Evolutionary conservation across 1,140 invertebrate species (phyloP).

Genomic region (Nilaparvata lugens): DNA sequence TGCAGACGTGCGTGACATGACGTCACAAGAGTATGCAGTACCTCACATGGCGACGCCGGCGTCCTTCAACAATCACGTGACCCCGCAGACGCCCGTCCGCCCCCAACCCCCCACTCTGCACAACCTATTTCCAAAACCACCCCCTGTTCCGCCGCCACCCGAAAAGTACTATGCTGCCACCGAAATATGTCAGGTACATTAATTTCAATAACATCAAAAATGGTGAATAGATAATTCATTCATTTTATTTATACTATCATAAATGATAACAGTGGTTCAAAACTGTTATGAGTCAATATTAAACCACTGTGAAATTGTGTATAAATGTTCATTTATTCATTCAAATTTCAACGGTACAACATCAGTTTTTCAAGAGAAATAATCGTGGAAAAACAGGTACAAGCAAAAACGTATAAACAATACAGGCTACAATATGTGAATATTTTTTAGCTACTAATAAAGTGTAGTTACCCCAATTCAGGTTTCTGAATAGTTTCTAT

Average conservation of each 20-base stretch:
- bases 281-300: neutral
- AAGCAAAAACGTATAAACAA: too few species aligned
- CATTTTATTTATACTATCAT: neutral
- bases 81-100: constrained; percentile 32
- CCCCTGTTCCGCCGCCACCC: constrained; percentile 57
- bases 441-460: too few species aligned
- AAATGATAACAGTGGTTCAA: neutral
- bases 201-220: neutral
- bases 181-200: constrained; percentile 50
- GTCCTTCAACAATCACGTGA: constrained; percentile 15
- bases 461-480: too few species aligned
- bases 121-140: constrained; percentile 53
- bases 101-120: constrained; percentile 43
- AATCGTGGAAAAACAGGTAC: too few species aligned
- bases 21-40: constrained; percentile 47
- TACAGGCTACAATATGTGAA: too few species aligned
- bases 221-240: neutral
- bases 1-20: constrained; percentile 46
- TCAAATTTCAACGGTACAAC: too few species aligned
- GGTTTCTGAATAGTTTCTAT: too few species aligned
- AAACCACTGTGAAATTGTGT: too few species aligned
- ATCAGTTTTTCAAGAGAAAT: too few species aligned
- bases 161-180: constrained; percentile 66
- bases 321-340: too few species aligned
- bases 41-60: constrained; percentile 35